Base-by-base conservation (phyloP, 2,113 vertebrate species). In the Carassius auratus region DNA sequence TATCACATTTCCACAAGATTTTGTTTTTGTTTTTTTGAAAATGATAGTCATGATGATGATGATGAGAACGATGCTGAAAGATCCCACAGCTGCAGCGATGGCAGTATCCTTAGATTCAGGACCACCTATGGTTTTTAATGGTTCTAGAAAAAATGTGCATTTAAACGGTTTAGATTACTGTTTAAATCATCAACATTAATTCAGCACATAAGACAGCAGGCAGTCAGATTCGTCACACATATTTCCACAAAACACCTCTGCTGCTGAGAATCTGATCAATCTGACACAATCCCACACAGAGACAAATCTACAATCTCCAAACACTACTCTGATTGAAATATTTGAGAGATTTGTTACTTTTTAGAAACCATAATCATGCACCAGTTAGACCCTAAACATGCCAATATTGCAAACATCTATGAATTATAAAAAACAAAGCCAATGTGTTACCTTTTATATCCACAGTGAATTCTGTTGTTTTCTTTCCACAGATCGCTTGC, bases 401-500 rank as follows among this genome's bases (percentile, higher is more conserved):
- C 0, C 1, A 59, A 21, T 59, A 59, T 52, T 30, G 1, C 21
- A 23, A 62, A 62, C n/a, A 23, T 23, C 12, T 38, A 50, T 50
- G 7, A 69, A 69, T 69, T 17, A 3, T 36, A 36, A 69, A 36
- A 7, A 19, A 3, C 66, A 36, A 2, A 26, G 26, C 26, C 26
- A 26, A 30, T 30, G 30, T 48, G 66, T 19, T 42, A 42, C 79
- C 61, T 69, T 64, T 1, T 82, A 36, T 8, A 5, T 0, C 21
- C 45, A 82, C 62, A 52, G 1, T 52, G 45, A 82, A 69, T 1
- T 4, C 5, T 19, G 3, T 3, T 6, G 1, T 7, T 19, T 0
- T 1, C 0, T 0, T 0, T 7, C 4, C 69, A 26, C 0, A 1
- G 0, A 0, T 0, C 15, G 38, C 6, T 30, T 48, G 36, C 15